These are phyloP conservation scores for Metridium senile DNA, from an alignment of 92 coral and sea anemone species.

Conservation along the genomic window DNA sequence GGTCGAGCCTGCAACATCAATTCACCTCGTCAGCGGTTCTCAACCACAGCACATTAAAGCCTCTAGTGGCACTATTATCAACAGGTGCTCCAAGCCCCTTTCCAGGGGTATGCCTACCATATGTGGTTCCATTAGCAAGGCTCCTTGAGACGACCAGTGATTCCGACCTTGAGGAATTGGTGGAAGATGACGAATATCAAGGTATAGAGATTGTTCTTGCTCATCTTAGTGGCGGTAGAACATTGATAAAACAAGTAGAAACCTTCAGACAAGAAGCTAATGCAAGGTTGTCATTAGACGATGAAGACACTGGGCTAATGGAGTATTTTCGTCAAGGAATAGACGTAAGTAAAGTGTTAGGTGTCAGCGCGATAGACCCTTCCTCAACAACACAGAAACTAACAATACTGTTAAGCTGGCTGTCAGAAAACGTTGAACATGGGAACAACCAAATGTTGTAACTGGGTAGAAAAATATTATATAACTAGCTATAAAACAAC, in stretches of 20 bases:
- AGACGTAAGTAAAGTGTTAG: conserved; percentile 70
- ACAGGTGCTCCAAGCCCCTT: conserved; percentile 98
- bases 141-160: conserved; percentile 83
- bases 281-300: conserved; percentile 14
- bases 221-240: conserved; percentile 82
- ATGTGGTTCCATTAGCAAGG: conserved; percentile 79
- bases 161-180: conserved; percentile 67
- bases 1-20: conserved; percentile 94
- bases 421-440: conserved; percentile 90
- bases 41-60: conserved; percentile 91
- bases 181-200: conserved; percentile 59
- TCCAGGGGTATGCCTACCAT: conserved; percentile 97
- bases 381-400: conserved; percentile 61
- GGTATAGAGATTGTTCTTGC: conserved; percentile 73
- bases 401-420: conserved; percentile 71
- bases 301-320: conserved; percentile 39
- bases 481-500: too few species aligned
- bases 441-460: conserved; percentile 24
- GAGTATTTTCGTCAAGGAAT: conserved; percentile 64
- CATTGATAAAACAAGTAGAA: conserved; percentile 66
- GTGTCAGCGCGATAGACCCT: conserved; percentile 67
- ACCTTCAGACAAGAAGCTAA: conserved; percentile 60
- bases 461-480: too few species aligned
- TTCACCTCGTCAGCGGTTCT: conserved; percentile 83
- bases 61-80: conserved; percentile 83